Conservation (phyloP, 2,888 invertebrate genomes). For the Ormyrus pomaceus region DNA sequence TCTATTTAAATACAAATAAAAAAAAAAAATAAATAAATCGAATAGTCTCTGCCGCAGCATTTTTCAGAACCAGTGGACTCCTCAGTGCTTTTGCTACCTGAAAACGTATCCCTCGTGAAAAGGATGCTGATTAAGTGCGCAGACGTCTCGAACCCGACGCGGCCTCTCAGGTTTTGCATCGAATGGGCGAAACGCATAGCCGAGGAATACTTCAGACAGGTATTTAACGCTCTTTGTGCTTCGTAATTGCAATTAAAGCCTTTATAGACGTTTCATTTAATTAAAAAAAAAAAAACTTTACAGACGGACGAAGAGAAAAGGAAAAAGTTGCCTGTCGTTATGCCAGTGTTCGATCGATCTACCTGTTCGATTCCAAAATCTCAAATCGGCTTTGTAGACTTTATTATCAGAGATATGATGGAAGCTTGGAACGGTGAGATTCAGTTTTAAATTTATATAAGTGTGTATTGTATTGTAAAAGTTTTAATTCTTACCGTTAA, state of each 20-base stretch:
- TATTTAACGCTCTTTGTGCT: conserved; percentile 62
- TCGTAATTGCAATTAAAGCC: too few relatives aligned
- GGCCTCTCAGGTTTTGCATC: conserved; percentile 88
- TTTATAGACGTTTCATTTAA: not conserved
- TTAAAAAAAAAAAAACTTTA: not conserved
- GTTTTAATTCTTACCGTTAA: not conserved
- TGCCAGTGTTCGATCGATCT: conserved; percentile 98
- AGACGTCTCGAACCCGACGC: conserved; percentile 97
- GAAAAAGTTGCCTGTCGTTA: conserved; percentile 93
- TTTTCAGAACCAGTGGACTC: conserved; percentile 17
- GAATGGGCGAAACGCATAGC: conserved; percentile 98
- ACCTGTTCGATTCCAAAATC: conserved; percentile 98
- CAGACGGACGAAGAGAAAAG: conserved; percentile 97
- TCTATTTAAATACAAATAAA: too few relatives aligned
- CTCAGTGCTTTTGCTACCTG: conserved; percentile 79
- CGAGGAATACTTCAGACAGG: conserved; percentile 96
- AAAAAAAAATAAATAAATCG: too few relatives aligned
- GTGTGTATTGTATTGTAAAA: too few relatives aligned
- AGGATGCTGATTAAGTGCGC: conserved; percentile 99
- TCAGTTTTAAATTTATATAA: too few relatives aligned
- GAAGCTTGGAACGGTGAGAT: conserved; percentile 94
- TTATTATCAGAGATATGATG: conserved; percentile 98
- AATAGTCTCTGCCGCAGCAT: too few relatives aligned
- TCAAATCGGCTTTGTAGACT: conserved; percentile 98
- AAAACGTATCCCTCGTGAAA: conserved; percentile 91